phyloP scores from a whole-genome alignment of 2,888 invertebrate genomes.

The Pyralis farinalis region DNA sequence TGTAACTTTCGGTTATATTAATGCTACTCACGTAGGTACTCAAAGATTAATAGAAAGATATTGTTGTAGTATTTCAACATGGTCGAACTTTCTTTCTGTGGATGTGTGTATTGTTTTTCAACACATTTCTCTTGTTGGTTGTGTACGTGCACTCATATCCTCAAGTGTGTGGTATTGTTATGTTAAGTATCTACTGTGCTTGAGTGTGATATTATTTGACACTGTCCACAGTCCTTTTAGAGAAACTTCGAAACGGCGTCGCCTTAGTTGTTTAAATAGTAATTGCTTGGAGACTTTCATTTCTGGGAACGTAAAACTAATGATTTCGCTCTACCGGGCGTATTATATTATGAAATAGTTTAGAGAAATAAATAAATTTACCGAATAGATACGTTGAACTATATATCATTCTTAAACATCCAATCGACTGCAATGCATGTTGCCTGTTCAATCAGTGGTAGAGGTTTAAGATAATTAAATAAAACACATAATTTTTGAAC shows the following conservation, averaged over 20 bases:
- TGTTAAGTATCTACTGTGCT: slow-evolving; percentile 18
- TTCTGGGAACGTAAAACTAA: background rate
- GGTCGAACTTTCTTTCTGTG: slow-evolving; percentile 9
- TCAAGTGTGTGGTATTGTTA: slow-evolving; percentile 17
- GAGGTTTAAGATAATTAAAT: too few species aligned
- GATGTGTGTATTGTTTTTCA: slow-evolving; percentile 10
- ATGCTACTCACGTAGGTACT: background rate
- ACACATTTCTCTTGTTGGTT: slow-evolving; percentile 4
- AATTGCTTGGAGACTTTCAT: background rate
- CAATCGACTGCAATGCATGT: too few species aligned
- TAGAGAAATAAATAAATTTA: too few species aligned
- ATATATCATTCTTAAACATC: too few species aligned
- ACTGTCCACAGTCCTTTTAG: background rate
- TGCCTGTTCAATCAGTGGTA: too few species aligned
- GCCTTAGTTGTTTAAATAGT: slow-evolving; percentile 1
- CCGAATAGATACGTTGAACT: too few species aligned
- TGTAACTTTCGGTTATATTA: too few species aligned
- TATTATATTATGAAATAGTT: too few species aligned
- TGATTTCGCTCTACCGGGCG: too few species aligned
- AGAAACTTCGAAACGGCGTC: background rate
- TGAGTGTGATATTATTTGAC: slow-evolving; percentile 11
- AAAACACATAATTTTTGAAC: too few species aligned
- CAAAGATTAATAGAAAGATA: slow-evolving; percentile 2
- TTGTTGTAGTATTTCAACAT: background rate
- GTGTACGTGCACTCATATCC: background rate